Evolutionary conservation across 2,888 invertebrate species (phyloP), one percentile per base, ranked within the genome.

Genomic region (Drosophila pseudotalamancana): DNA sequence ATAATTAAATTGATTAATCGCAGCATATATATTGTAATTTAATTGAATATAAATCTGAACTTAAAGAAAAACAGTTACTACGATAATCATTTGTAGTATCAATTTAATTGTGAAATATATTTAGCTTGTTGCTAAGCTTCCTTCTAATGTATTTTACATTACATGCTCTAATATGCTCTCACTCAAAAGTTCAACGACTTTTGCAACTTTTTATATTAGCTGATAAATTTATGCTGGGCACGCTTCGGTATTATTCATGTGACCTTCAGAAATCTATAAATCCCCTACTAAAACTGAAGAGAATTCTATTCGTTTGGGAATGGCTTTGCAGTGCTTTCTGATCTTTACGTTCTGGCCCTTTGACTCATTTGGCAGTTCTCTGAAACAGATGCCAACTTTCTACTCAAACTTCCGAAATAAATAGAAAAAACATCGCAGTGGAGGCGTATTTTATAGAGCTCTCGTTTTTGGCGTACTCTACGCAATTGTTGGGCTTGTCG

Each of bases 241-340:
- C 87, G 82, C 46, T 65, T 45, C n/a, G 6, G 21, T n/a, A 72
- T 61, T 56, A 53, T 62, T 74, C 60, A 66, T 67, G 54, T 84
- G 83, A 83, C 83, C 83, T 83, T 83, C 83, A 83, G 29, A 66
- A 60, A 48, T 50, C 66, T 60, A 79, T 71, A 69, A 67, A 67
- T 64, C 37, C 56, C 50, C 35, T 43, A 56, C 45, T 57, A 56
- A 48, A 40, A 45, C 50, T 43, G 19, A 29, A 50, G 43, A 49
- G 64, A 78, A 68, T 55, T 43, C 40, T 34, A 54, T 57, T n/a
- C n/a, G 45, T 70, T 70, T 42, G n/a, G 6, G 9, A 55, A 32
- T 35, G 29, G 27, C 43, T 46, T 25, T 19, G 21, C 19, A n/a
- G 31, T 27, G 39, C 21, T 25, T 19, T 2, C 35, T n/a, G n/a